These are phyloP conservation scores for Fregetta grallaria DNA, from an alignment of 2,113 vertebrate genomes.

Conservation along the genomic window DNA sequence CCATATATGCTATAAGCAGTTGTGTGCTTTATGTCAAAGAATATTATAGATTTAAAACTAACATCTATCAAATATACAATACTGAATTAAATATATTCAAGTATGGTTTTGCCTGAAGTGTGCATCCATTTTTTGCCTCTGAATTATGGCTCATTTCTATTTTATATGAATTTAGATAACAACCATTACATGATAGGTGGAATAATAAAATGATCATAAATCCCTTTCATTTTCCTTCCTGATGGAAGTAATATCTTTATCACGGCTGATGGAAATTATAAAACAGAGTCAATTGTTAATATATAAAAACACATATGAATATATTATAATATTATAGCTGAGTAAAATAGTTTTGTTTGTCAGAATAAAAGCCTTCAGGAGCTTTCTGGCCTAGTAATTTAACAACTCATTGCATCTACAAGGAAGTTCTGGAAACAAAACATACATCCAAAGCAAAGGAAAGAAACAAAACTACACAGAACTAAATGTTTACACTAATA, in stretches of 20 bases:
- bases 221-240: not conserved
- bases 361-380: not conserved
- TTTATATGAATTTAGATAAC: not conserved
- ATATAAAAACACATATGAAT: not conserved
- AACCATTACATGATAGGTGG: not conserved
- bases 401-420: not conserved
- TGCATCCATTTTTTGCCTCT: not conserved
- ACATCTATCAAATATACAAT: not conserved
- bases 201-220: conserved; percentile 20
- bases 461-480: not conserved
- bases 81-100: not conserved
- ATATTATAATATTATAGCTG: not conserved
- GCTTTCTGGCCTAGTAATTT: not conserved
- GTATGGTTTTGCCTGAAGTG: not conserved
- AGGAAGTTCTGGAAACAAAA: not conserved
- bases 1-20: not conserved
- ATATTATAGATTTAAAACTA: not conserved
- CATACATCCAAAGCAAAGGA: not conserved
- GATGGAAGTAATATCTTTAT: not conserved
- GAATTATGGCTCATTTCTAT: not conserved
- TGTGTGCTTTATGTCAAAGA: not conserved
- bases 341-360: conserved; percentile 13
- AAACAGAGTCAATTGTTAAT: not conserved
- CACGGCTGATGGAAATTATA: not conserved
- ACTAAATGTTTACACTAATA: not conserved